These are phyloP conservation scores for Notospermus geniculatus DNA, from an alignment of 1,140 invertebrate species.

Conservation along the genomic window DNA sequence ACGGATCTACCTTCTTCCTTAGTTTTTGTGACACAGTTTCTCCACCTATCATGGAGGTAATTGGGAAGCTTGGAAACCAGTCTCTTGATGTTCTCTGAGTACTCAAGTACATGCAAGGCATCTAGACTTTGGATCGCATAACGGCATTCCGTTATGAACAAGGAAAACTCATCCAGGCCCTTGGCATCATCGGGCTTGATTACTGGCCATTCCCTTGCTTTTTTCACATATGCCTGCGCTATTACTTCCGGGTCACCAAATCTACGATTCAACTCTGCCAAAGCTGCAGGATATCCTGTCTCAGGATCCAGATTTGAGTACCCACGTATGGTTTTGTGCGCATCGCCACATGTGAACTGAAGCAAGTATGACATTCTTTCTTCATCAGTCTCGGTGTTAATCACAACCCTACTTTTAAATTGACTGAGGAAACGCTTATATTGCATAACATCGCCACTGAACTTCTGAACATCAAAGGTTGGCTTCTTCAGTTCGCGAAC, in stretches of 20 bases:
- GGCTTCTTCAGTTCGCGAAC: no score
- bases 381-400: constrained; percentile 16
- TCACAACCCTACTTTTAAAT: constrained; percentile 15
- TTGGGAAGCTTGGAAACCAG: constrained; percentile 10
- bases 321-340: constrained; percentile 16
- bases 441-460: constrained; percentile 18
- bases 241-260: constrained; percentile 22
- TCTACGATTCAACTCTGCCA: constrained; percentile 13
- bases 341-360: constrained; percentile 19
- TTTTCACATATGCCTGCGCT: constrained; percentile 19
- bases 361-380: constrained; percentile 17
- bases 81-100: constrained; percentile 11
- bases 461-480: constrained; percentile 17
- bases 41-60: no score
- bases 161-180: constrained; percentile 15
- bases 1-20: background rate
- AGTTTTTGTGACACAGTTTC: no score
- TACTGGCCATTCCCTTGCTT: constrained; percentile 14
- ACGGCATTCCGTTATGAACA: constrained; percentile 19
- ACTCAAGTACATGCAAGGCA: constrained; percentile 9
- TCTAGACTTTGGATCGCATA: constrained; percentile 17
- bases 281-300: constrained; percentile 10
- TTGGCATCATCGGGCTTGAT: constrained; percentile 15
- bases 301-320: constrained; percentile 16
- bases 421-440: constrained; percentile 21